A percentile compares a stretch with the other conserved stretches of the same genome.
phyloP scores from a whole-genome alignment of 2,797 vertebrate species.

The Esox masquinongy region DNA sequence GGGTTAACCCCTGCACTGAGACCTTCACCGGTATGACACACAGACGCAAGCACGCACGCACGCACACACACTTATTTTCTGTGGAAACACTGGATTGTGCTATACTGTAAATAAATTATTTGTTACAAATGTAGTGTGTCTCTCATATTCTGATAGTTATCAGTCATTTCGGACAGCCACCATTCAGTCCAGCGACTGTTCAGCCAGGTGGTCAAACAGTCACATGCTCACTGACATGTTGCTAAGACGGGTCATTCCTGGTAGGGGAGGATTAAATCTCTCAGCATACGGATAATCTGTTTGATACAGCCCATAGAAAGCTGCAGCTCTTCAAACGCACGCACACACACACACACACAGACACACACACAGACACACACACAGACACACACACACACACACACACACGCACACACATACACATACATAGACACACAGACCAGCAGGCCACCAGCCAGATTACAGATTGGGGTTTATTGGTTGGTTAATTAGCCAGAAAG shows the following conservation, averaged over 20 bases:
- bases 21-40: conserved; percentile 90
- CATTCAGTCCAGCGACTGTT: conserved; percentile 32
- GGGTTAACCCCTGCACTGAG: conserved; percentile 97
- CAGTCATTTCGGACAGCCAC: not conserved
- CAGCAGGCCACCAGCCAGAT: conserved; percentile 45
- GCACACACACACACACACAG: conserved; percentile 9
- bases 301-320: conserved; percentile 87
- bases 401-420: conserved; percentile 1
- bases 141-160: not conserved
- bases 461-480: conserved; percentile 64
- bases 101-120: not conserved
- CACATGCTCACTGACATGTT: conserved; percentile 1
- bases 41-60: not conserved
- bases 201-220: too few relatives aligned
- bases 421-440: conserved; percentile 7
- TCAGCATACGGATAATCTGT: conserved; percentile 91
- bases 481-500: conserved; percentile 68
- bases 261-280: conserved; percentile 88
- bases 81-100: not conserved
- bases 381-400: conserved; percentile 11
- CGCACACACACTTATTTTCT: not conserved
- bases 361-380: conserved; percentile 8
- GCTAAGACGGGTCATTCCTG: conserved; percentile 86
- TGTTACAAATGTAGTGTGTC: not conserved
- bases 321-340: conserved; percentile 5